phyloP scores from a whole-genome alignment of 2,888 invertebrate genomes.

The Cephalotes varians region DNA sequence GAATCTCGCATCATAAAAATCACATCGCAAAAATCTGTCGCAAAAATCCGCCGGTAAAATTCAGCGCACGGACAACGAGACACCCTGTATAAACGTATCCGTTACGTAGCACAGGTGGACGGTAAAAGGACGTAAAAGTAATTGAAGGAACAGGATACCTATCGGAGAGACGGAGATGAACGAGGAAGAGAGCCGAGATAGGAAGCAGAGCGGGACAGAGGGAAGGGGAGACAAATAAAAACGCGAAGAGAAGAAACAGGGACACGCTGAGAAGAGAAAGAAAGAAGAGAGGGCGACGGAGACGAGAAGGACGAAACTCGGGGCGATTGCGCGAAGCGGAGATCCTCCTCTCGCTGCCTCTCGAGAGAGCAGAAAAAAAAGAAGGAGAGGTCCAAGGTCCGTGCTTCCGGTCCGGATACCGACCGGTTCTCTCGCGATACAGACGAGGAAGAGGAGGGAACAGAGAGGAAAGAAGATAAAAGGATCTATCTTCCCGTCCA shows the following conservation, averaged over 20 bases:
- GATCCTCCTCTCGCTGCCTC: constrained; percentile 43
- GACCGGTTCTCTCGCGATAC: constrained; percentile 81
- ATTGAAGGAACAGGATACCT: constrained; percentile 54
- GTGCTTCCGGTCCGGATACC: constrained; percentile 85
- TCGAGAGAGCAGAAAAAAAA: constrained; percentile 55
- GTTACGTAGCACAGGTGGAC: constrained; percentile 55
- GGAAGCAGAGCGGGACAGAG: constrained; percentile 62
- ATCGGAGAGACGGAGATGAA: constrained; percentile 59
- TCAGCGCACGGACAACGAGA: not conserved
- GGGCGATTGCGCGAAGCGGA: constrained; percentile 31
- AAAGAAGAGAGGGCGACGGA: constrained; percentile 38
- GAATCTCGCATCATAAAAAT: not conserved
- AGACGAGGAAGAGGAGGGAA: constrained; percentile 45
- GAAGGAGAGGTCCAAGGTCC: constrained; percentile 81
- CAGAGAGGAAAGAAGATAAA: constrained; percentile 41
- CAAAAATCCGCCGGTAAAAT: not conserved
- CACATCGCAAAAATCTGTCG: not conserved
- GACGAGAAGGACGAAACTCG: constrained; percentile 23
- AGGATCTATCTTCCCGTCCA: constrained; percentile 49
- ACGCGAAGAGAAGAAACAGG: constrained; percentile 66
- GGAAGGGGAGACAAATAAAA: constrained; percentile 49
- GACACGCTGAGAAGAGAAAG: constrained; percentile 45
- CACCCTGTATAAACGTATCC: constrained; percentile 36
- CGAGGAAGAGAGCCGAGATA: constrained; percentile 61
- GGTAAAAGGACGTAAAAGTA: constrained; percentile 54